These are phyloP conservation scores for Harpegnathos saltator DNA, from an alignment of 1,140 invertebrate genomes.

Conservation along the genomic window DNA sequence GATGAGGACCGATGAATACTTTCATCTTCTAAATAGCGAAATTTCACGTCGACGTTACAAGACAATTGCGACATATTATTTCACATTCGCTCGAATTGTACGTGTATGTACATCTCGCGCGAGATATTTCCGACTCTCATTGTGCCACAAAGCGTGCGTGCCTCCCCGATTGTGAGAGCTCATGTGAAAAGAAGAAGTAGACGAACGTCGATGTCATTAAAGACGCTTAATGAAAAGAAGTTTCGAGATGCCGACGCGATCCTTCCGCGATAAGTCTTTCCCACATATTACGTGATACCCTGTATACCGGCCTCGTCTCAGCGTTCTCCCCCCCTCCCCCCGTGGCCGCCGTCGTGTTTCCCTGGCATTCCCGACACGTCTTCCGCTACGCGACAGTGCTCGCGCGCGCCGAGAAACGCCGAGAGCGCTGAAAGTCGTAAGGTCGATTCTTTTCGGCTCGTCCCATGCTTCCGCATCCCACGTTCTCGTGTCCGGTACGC, in stretches of 20 bases:
- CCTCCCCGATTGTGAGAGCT: too few species aligned
- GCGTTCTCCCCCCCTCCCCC: not conserved
- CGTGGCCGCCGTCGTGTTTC: not conserved
- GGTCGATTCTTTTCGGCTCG: conserved; percentile 58
- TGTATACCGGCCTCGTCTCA: not conserved
- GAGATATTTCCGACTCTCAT: not conserved
- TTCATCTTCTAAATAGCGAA: not conserved
- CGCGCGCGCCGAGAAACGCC: conserved; percentile 26
- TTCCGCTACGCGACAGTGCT: not conserved
- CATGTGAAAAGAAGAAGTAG: too few species aligned
- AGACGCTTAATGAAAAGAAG: not conserved
- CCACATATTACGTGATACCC: conserved; percentile 9
- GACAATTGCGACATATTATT: not conserved
- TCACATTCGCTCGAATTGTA: not conserved
- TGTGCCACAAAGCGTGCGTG: too few species aligned
- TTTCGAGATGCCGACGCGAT: not conserved
- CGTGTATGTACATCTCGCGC: not conserved
- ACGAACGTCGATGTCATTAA: too few species aligned
- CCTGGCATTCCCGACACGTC: conserved; percentile 44
- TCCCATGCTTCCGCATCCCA: too few species aligned
- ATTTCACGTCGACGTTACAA: not conserved
- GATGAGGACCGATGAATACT: too few species aligned
- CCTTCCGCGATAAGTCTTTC: not conserved
- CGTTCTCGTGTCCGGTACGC: not conserved
- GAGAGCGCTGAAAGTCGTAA: conserved; percentile 45